These are phyloP conservation scores for Lethrus apterus DNA, from an alignment of 1,140 invertebrate genomes.

Conservation along the genomic window DNA sequence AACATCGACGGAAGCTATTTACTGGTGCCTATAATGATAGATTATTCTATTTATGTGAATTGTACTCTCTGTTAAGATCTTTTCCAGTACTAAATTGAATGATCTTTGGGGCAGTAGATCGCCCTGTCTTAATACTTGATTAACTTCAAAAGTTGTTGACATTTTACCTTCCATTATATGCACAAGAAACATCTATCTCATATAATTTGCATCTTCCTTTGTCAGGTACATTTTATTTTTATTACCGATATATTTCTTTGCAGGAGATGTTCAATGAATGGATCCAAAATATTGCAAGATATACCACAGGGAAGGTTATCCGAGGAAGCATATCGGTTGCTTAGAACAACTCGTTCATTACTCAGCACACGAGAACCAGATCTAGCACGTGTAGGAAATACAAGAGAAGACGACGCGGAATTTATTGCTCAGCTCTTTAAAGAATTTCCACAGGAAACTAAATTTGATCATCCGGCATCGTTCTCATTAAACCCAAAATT, in stretches of 20 bases:
- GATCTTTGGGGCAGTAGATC: too few species aligned
- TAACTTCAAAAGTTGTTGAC: too few species aligned
- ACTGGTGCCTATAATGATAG: too few species aligned
- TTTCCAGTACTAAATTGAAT: too few species aligned
- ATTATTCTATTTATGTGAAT: too few species aligned
- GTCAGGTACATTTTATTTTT: too few species aligned
- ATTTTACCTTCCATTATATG: too few species aligned
- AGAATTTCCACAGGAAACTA: constrained; percentile 31
- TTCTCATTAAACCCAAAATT: constrained; percentile 35
- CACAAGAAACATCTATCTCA: too few species aligned
- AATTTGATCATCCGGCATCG: constrained; percentile 28
- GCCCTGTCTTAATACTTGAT: too few species aligned
- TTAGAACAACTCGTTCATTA: constrained; percentile 59
- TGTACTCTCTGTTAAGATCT: too few species aligned
- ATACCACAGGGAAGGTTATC: constrained; percentile 57
- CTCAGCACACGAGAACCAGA: constrained; percentile 57
- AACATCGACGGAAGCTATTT: too few species aligned
- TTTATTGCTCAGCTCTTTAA: constrained; percentile 34
- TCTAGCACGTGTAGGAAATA: constrained; percentile 38
- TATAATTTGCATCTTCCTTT: too few species aligned
- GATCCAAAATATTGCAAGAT: constrained; percentile 36
- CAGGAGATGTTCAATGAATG: constrained; percentile 26
- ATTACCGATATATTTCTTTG: constrained; percentile 15
- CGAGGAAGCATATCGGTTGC: constrained; percentile 58
- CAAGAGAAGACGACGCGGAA: constrained; percentile 27